These are phyloP conservation scores for Bedellia somnulentella DNA, from an alignment of 2,888 invertebrate genomes.

Conservation along the genomic window DNA sequence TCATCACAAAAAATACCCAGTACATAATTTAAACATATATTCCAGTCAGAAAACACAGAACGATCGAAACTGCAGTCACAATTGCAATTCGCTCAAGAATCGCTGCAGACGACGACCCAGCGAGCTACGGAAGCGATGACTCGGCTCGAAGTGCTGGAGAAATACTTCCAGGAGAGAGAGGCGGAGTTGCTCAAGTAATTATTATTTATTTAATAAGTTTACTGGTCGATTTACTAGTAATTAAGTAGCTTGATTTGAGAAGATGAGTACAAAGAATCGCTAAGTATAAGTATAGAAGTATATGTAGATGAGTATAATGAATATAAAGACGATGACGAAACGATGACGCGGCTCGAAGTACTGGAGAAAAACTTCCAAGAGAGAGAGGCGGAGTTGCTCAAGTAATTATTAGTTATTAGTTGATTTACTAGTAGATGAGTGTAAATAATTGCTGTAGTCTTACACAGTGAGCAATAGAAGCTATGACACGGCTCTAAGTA, in stretches of 20 bases:
- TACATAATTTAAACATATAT: too few relatives aligned
- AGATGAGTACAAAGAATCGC: too few relatives aligned
- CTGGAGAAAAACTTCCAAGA: constrained; percentile 89
- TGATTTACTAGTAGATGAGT: too few relatives aligned
- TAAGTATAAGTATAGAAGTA: too few relatives aligned
- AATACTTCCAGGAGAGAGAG: constrained; percentile 90
- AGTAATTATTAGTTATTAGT: too few relatives aligned
- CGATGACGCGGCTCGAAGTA: constrained; percentile 81
- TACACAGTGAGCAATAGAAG: constrained; percentile 62
- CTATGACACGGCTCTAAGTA: constrained; percentile 81
- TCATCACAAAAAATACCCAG: too few relatives aligned
- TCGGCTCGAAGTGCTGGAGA: constrained; percentile 80
- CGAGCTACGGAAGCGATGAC: constrained; percentile 73
- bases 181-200: constrained; percentile 82
- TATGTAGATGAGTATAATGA: too few relatives aligned
- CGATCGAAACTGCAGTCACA: constrained; percentile 30
- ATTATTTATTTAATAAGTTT: constrained; percentile 2
- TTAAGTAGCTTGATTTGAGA: too few relatives aligned
- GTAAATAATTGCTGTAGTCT: constrained; percentile 28
- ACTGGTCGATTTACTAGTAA: too few relatives aligned
- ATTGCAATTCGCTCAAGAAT: constrained; percentile 25
- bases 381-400: constrained; percentile 83
- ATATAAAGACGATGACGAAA: constrained; percentile 66
- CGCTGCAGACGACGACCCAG: constrained; percentile 26
- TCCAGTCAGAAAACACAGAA: constrained; percentile 34